Conservation (phyloP, 2,113 vertebrate species). For the Lepus europaeus region DNA sequence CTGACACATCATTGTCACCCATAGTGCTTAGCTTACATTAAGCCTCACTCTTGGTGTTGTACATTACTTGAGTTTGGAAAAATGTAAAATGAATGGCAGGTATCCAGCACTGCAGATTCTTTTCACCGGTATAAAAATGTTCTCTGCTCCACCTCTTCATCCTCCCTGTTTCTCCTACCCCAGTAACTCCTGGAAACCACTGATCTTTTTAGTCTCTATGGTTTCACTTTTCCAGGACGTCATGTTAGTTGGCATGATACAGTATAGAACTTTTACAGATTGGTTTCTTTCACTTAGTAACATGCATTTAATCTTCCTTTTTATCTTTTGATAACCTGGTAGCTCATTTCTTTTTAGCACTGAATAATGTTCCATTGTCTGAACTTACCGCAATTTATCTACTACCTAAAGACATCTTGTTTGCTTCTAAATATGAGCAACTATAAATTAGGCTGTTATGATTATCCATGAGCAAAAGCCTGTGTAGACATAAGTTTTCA, state of each 20-base stretch:
- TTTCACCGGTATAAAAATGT: no score
- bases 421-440: background rate
- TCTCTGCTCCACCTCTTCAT: background rate
- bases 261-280: no score
- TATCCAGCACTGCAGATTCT: background rate
- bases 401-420: background rate
- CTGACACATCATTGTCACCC: background rate
- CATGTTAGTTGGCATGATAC: background rate
- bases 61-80: background rate
- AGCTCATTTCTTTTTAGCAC: background rate
- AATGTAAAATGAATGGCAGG: background rate
- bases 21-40: background rate
- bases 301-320: background rate
- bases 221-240: background rate
- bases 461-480: background rate
- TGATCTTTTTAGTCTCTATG: background rate
- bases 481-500: background rate
- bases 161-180: background rate
- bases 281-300: no score
- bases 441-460: background rate
- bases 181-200: background rate
- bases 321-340: background rate
- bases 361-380: background rate
- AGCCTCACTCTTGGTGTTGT: background rate
- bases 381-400: background rate